These are phyloP conservation scores for Chrysodeixis includens DNA, from an alignment of 2,888 invertebrate genomes.

Conservation along the genomic window DNA sequence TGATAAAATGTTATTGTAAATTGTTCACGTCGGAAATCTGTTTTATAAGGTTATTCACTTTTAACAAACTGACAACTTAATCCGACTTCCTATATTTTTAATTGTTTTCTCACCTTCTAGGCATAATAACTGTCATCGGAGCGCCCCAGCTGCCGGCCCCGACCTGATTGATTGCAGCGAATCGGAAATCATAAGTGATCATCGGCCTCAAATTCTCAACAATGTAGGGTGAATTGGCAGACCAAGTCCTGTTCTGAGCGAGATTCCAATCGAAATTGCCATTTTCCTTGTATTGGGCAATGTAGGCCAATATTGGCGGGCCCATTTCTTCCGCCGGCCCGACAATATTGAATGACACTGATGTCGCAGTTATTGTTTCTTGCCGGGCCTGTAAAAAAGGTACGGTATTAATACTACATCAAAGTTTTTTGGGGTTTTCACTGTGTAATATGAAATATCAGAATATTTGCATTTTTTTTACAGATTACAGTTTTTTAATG, in stretches of 20 bases:
- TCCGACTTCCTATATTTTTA: neutral
- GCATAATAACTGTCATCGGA: slow-evolving; percentile 91
- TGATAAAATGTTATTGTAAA: slow-evolving; percentile 15
- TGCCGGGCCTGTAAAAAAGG: slow-evolving; percentile 88
- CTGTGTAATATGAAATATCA: slow-evolving; percentile 9
- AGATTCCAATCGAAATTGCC: slow-evolving; percentile 91
- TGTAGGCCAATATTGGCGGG: slow-evolving; percentile 92
- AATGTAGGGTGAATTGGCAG: slow-evolving; percentile 93
- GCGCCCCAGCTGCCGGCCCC: slow-evolving; percentile 94
- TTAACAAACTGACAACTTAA: neutral
- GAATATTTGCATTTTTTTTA: neutral
- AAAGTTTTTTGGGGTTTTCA: neutral
- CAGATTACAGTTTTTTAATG: neutral
- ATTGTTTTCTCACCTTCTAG: slow-evolving; percentile 90
- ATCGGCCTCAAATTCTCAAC: slow-evolving; percentile 94
- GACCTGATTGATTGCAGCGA: slow-evolving; percentile 95
- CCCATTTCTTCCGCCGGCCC: slow-evolving; percentile 93
- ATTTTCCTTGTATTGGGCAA: slow-evolving; percentile 93
- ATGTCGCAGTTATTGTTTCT: slow-evolving; percentile 94
- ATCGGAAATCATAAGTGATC: slow-evolving; percentile 94
- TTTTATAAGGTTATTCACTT: slow-evolving; percentile 1
- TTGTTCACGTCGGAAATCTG: slow-evolving; percentile 12
- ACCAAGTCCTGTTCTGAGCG: slow-evolving; percentile 93
- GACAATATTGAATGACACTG: slow-evolving; percentile 93
- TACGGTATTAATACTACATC: slow-evolving; percentile 8